Evolutionary conservation across 2,113 vertebrate species (phyloP).

Genomic region (Plotosus lineatus): DNA sequence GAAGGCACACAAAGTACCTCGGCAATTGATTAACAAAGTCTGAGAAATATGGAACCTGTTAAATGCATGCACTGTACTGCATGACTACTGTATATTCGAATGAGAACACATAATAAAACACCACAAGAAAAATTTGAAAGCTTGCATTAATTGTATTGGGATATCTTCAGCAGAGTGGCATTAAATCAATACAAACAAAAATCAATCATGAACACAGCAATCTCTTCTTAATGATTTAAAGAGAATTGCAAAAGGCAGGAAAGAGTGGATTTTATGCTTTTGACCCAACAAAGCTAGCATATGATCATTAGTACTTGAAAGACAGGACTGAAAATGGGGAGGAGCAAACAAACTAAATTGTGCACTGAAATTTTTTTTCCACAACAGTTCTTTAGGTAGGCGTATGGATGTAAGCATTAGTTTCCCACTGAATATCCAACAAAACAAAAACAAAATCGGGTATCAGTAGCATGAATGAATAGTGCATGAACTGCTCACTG

Average conservation of each 20-base stretch:
- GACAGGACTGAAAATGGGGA: slow-evolving; percentile 48
- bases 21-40: slow-evolving; percentile 62
- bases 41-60: not conserved
- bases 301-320: slow-evolving; percentile 73
- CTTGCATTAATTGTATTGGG: slow-evolving; percentile 71
- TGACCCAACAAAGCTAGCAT: slow-evolving; percentile 76
- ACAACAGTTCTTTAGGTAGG: slow-evolving; percentile 59
- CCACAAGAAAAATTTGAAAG: slow-evolving; percentile 62
- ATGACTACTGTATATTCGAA: slow-evolving; percentile 41
- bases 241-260: slow-evolving; percentile 64
- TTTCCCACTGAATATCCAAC: slow-evolving; percentile 61
- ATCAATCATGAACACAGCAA: slow-evolving; percentile 59
- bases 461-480: slow-evolving; percentile 86
- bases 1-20: slow-evolving; percentile 91
- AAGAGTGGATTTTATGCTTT: slow-evolving; percentile 68
- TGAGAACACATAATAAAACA: slow-evolving; percentile 59
- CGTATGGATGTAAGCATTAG: slow-evolving; percentile 61
- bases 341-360: slow-evolving; percentile 69
- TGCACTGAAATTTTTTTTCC: slow-evolving; percentile 59
- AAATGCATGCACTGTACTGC: no score
- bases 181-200: slow-evolving; percentile 60
- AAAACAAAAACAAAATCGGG: slow-evolving; percentile 59
- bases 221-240: slow-evolving; percentile 62
- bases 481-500: slow-evolving; percentile 80
- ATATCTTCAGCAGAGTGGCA: slow-evolving; percentile 73